Base-by-base conservation (phyloP, 2,888 invertebrate genomes). In the Heliconius charithonia region DNA sequence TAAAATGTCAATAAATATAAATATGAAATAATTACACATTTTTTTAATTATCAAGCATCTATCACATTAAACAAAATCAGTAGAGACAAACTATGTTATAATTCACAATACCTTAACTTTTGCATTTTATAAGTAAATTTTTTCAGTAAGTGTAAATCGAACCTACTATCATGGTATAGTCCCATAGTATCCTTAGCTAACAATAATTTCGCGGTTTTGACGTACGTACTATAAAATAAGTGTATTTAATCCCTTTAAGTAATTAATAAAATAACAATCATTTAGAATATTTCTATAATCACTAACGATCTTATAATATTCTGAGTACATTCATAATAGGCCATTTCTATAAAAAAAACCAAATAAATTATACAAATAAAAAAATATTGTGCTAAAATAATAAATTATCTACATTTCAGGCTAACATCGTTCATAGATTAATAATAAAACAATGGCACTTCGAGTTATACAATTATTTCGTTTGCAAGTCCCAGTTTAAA, bases 301-400 rank as follows among this genome's bases (percentile, higher is more conserved):
- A 59, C 12, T n/a, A 25, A 62, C 4, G 12, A 63, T 63, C 16
- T 29, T 16, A 63, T 51, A 51, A 22, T 51, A 22, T 62, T 62
- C 25, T 27, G 62, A 25, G 25, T 25, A 25, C 22, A 51, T 51
- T 27, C n/a, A 62, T 12, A 25, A 25, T 62, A 62, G 27, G 62
- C 62, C 62, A 62, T 62, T 62, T 25, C 62, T 25, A 4, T 62
- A 12, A 45, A 51, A 62, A 62, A 62, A 10, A 4, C 13, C 13
- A 4, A 62, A 25, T 12, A 27, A 63, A 63, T 2, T 4, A 27
- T 27, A 27, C 16, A 16, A 16, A 63, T 63, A 6, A 63, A 27
- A 63, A 63, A 27, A 62, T 63, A 63, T 29, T 63, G 27, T 63
- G 63, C 19, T 63, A 63, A 19, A 63, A 29, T 63, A 63, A 63